Base-by-base conservation (phyloP, 1,140 invertebrate genomes). In the Macrobrachium rosenbergii region DNA sequence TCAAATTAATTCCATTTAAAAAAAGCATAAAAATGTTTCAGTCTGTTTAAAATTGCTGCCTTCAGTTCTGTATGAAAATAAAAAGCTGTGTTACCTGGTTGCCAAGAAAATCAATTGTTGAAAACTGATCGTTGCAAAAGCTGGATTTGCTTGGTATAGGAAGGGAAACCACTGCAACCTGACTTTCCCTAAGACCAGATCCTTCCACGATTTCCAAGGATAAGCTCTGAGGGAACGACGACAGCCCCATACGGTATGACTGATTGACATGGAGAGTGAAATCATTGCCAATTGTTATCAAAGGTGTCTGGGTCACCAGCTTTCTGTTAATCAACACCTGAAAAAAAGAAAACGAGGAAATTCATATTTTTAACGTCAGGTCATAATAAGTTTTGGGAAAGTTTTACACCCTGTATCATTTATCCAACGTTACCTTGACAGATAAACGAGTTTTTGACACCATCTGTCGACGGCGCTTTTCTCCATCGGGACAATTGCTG, bases 311-410 rank as follows among this genome's bases (percentile, higher is more conserved):
- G 3, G 85, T 87, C 37, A 87, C 85, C 52, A 87, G 8, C 59
- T 87, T 87, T 59, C 81, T 87, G 69, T 87, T 87, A 23, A 87
- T 75, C 21, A 87, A 72, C 19, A 87, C 69, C 85, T 87, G 67
- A n/a, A 21, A 72, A n/a, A 12, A 21, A 0, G 69, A 58, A 37
- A 43, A n/a, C 12, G 37, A 37, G 2, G 43, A 52, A 0, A 37
- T 14, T 60, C 2, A 78, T 23, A 60, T 12, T 21, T 7, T 16
- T 19, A 45, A 21, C 6, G 16, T 16, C 14, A 60, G 11, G 11
- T 37, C 7, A 67, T n/a, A 67, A 23, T 12, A 16, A 67, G 0
- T 11, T 8, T 67, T 11, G 64, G 2, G 17, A 2, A 23, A 67
- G 7, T 21, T 3, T 1, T 37, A 37, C 16, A 8, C 8, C 5